Percentiles rank a stretch among this genome's conserved stretches.
Conservation (phyloP, 2,888 invertebrate species). For the Troides helena region DNA sequence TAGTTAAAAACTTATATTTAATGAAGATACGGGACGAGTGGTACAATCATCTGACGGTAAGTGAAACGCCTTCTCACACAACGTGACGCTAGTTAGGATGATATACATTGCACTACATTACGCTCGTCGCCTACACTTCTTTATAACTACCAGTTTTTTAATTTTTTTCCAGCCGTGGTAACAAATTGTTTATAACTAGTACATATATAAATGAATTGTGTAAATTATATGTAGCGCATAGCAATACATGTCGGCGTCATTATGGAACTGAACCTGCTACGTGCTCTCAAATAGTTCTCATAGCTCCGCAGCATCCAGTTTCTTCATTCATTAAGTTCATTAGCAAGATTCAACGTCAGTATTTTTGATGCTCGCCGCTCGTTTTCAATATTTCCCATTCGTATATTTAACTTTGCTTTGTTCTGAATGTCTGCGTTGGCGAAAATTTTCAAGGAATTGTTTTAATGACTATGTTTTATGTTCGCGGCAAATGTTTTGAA, state of each 20-base stretch:
- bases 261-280: slow-evolving; percentile 63
- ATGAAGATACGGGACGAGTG: too few relatives aligned
- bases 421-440: slow-evolving; percentile 64
- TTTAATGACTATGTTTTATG: slow-evolving; percentile 75
- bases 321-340: slow-evolving; percentile 75
- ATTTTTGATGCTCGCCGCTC: slow-evolving; percentile 68
- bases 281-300: slow-evolving; percentile 60
- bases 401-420: slow-evolving; percentile 65
- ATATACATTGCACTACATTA: too few relatives aligned
- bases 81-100: too few relatives aligned
- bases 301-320: slow-evolving; percentile 58
- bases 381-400: slow-evolving; percentile 71
- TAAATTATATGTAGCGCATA: too few relatives aligned
- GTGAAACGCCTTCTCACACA: too few relatives aligned
- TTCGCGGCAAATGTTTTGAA: slow-evolving; percentile 76
- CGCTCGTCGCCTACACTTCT: too few relatives aligned
- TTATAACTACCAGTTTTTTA: too few relatives aligned
- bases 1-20: too few relatives aligned
- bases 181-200: too few relatives aligned
- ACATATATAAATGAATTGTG: too few relatives aligned
- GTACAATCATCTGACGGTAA: too few relatives aligned
- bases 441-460: slow-evolving; percentile 71
- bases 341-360: slow-evolving; percentile 70
- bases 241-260: slow-evolving; percentile 43
- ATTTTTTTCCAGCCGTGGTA: too few relatives aligned